Conservation (phyloP, 2,797 vertebrate species). For the Centropyge bicolor region DNA sequence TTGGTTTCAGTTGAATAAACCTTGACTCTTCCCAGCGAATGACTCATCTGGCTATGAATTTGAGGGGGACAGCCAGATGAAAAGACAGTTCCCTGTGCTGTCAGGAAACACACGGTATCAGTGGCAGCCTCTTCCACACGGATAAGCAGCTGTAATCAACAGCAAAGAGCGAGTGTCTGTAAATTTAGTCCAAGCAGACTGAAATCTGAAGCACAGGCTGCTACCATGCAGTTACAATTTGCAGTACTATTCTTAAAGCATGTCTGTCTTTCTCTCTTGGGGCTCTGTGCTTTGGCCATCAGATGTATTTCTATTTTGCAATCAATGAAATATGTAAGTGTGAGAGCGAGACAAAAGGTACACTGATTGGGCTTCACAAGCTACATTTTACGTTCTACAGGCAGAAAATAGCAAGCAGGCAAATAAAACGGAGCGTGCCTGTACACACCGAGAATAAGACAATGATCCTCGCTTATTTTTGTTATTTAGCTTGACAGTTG, state of each 20-base stretch:
- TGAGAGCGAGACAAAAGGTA: slow-evolving; percentile 3
- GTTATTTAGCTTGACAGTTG: slow-evolving; percentile 74
- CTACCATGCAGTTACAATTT: slow-evolving; percentile 17
- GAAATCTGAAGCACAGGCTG: slow-evolving; percentile 36
- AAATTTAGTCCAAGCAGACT: slow-evolving; percentile 48
- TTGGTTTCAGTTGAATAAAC: slow-evolving; percentile 69
- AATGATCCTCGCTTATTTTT: slow-evolving; percentile 62
- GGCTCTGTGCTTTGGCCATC: background rate
- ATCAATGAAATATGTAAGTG: slow-evolving; percentile 19
- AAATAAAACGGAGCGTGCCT: slow-evolving; percentile 25
- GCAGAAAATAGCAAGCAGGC: slow-evolving; percentile 17
- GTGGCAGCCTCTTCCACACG: slow-evolving; percentile 70
- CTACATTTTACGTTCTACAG: slow-evolving; percentile 6
- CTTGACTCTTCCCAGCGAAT: slow-evolving; percentile 63
- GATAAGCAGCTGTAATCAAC: slow-evolving; percentile 74
- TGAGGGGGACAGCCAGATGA: slow-evolving; percentile 63
- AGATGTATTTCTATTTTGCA: slow-evolving; percentile 15
- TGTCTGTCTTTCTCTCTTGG: slow-evolving; percentile 3
- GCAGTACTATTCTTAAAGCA: slow-evolving; percentile 4
- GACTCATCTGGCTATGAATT: slow-evolving; percentile 67
- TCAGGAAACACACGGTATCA: slow-evolving; percentile 67
- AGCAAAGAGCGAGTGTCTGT: slow-evolving; percentile 54
- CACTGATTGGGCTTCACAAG: slow-evolving; percentile 12
- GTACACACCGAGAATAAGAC: slow-evolving; percentile 47
- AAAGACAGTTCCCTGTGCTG: slow-evolving; percentile 63